Evolutionary conservation across 2,888 invertebrate species (phyloP).

Genomic region (Zaprionus bogoriensis): DNA sequence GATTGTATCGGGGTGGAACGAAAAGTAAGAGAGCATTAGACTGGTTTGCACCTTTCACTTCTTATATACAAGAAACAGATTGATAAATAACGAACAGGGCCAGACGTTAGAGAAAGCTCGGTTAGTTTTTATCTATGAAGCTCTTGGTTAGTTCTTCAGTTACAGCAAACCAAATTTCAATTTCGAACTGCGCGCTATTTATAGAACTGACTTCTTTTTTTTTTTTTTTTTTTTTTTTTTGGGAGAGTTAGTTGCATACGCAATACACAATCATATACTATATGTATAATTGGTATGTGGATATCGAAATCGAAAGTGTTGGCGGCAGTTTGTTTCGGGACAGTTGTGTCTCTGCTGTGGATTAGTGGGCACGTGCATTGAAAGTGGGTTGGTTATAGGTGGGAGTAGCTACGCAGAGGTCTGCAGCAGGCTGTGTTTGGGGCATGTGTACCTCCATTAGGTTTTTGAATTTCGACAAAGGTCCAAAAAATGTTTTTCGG

Average conservation of each 20-base stretch:
- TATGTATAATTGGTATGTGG: too few relatives aligned
- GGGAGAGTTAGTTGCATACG: slow-evolving; percentile 49
- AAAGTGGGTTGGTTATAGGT: slow-evolving; percentile 8
- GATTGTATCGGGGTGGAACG: slow-evolving; percentile 66
- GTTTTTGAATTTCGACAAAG: slow-evolving; percentile 52
- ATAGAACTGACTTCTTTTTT: not conserved
- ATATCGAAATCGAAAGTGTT: slow-evolving; percentile 54
- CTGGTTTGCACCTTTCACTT: slow-evolving; percentile 67
- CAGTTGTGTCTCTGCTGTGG: slow-evolving; percentile 1
- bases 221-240: too few relatives aligned
- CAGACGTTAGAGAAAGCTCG: slow-evolving; percentile 58
- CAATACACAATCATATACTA: too few relatives aligned
- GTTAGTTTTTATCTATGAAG: slow-evolving; percentile 67
- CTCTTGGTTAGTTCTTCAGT: slow-evolving; percentile 41
- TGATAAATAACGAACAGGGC: slow-evolving; percentile 43
- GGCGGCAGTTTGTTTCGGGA: too few relatives aligned
- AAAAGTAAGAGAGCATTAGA: slow-evolving; percentile 81
- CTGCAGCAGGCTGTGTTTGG: slow-evolving; percentile 18
- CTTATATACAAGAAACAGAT: slow-evolving; percentile 58
- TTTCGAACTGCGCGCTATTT: not conserved
- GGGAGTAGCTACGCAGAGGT: slow-evolving; percentile 27
- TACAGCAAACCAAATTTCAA: slow-evolving; percentile 63
- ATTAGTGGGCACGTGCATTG: slow-evolving; percentile 69
- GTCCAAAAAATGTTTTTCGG: slow-evolving; percentile 30
- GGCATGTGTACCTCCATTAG: slow-evolving; percentile 60